Conservation (phyloP, 1,140 invertebrate species). For the Leguminivora glycinivorella region DNA sequence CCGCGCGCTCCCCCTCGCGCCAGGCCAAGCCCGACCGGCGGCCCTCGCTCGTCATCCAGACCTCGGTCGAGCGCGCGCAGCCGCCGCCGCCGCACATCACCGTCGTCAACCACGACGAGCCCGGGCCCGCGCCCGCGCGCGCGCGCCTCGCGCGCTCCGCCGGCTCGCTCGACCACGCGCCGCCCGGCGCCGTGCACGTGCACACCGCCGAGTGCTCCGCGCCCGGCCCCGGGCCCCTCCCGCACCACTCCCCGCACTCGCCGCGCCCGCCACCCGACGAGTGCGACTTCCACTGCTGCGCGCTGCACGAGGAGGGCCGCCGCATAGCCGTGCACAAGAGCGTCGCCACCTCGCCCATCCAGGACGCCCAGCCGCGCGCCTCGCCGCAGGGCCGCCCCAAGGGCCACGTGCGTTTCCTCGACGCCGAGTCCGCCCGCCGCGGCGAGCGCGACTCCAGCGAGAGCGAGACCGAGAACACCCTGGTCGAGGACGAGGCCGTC, state of each 20-base stretch:
- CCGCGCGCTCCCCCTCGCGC: conserved; percentile 82
- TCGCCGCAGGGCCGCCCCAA: conserved; percentile 82
- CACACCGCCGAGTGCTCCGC: conserved; percentile 91
- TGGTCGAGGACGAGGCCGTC: conserved; percentile 92
- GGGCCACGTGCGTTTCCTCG: conserved; percentile 87
- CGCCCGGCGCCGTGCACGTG: conserved; percentile 84
- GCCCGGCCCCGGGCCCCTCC: conserved; percentile 85
- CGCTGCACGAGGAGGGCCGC: conserved; percentile 93
- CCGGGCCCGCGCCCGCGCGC: conserved; percentile 69
- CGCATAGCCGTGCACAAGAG: conserved; percentile 94
- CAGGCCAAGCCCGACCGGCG: conserved; percentile 81
- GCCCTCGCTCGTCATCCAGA: conserved; percentile 87
- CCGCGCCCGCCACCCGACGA: conserved; percentile 82
- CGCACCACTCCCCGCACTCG: conserved; percentile 72
- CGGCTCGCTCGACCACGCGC: conserved; percentile 84
- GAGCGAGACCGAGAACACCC: conserved; percentile 94
- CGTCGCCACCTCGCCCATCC: conserved; percentile 94
- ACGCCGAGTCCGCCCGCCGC: conserved; percentile 82
- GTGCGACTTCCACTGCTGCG: conserved; percentile 97
- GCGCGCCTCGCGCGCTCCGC: conserved; percentile 82
- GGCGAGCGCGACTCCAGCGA: conserved; percentile 91
- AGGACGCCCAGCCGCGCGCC: conserved; percentile 85
- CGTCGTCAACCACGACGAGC: conserved; percentile 93
- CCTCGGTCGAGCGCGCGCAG: conserved; percentile 85
- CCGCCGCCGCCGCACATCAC: conserved; percentile 89